A percentile compares a stretch with the other conserved stretches of the same genome.
These are phyloP conservation scores for Gymnocypris eckloni DNA, from an alignment of 2,797 vertebrate genomes.

Conservation along the genomic window DNA sequence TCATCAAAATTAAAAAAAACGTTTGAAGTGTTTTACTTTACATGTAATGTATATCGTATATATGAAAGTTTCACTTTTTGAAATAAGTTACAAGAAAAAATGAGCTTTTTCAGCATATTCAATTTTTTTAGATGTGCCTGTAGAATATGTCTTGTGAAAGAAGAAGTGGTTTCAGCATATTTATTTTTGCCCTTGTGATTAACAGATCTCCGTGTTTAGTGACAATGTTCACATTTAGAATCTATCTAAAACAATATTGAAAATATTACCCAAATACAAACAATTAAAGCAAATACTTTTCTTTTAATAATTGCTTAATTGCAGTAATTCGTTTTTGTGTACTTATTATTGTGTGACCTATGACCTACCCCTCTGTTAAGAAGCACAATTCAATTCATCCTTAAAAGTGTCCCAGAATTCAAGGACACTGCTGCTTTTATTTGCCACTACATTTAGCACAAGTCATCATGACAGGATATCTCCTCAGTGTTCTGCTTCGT, in stretches of 20 bases:
- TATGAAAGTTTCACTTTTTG: too few relatives aligned
- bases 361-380: background rate
- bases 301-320: background rate
- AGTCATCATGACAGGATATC: background rate
- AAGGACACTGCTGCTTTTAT: background rate
- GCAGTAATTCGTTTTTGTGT: background rate
- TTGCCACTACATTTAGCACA: background rate
- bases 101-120: too few relatives aligned
- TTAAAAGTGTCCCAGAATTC: background rate
- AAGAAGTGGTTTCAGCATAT: background rate
- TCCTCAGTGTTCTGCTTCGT: background rate
- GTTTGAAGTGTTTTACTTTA: too few relatives aligned
- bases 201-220: background rate
- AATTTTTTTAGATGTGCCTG: too few relatives aligned
- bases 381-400: background rate
- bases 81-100: too few relatives aligned
- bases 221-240: background rate
- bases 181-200: background rate
- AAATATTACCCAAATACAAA: background rate
- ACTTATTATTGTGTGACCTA: background rate
- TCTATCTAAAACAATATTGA: background rate
- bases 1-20: too few relatives aligned
- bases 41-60: too few relatives aligned
- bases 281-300: background rate
- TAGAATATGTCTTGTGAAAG: background rate